phyloP scores from a whole-genome alignment of 2,888 invertebrate genomes.

The Blastobasis lacticolella region DNA sequence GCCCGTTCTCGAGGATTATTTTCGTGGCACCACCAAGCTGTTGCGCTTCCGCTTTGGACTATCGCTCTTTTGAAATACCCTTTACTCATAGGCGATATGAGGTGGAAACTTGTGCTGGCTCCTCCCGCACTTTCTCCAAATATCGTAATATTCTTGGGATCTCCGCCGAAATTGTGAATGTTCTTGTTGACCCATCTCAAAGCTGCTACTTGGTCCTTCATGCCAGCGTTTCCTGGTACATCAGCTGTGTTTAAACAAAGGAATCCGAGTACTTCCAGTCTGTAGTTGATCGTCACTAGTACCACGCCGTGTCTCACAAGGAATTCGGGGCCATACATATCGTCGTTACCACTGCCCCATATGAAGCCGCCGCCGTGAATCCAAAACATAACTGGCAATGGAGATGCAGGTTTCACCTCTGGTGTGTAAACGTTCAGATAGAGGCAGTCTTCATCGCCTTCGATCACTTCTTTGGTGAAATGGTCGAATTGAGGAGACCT shows the following conservation, averaged over 20 bases:
- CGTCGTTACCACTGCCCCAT: conserved; percentile 30
- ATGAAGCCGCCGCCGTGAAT: conserved; percentile 32
- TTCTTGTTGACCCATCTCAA: conserved; percentile 37
- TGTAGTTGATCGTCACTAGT: conserved; percentile 34
- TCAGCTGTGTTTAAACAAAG: conserved; percentile 31
- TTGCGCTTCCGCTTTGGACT: conserved; percentile 78
- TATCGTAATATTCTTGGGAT: conserved; percentile 36
- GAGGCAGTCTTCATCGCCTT: conserved; percentile 42
- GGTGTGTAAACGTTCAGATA: conserved; percentile 44
- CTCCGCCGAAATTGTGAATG: conserved; percentile 34
- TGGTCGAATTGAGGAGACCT: conserved; percentile 24
- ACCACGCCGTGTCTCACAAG: conserved; percentile 28
- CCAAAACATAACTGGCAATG: conserved; percentile 37
- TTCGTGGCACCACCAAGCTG: conserved; percentile 70
- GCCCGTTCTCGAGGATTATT: conserved; percentile 58
- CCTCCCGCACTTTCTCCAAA: conserved; percentile 45
- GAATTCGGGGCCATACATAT: conserved; percentile 30
- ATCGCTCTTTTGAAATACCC: conserved; percentile 62
- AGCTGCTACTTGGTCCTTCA: conserved; percentile 40
- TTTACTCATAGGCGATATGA: conserved; percentile 43
- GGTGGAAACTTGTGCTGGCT: conserved; percentile 27
- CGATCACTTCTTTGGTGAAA: conserved; percentile 7
- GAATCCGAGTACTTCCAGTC: conserved; percentile 33
- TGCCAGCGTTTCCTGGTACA: conserved; percentile 34
- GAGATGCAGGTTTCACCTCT: conserved; percentile 19